phyloP scores from a whole-genome alignment of 1,140 invertebrate genomes.

The Thaumatotibia leucotreta region DNA sequence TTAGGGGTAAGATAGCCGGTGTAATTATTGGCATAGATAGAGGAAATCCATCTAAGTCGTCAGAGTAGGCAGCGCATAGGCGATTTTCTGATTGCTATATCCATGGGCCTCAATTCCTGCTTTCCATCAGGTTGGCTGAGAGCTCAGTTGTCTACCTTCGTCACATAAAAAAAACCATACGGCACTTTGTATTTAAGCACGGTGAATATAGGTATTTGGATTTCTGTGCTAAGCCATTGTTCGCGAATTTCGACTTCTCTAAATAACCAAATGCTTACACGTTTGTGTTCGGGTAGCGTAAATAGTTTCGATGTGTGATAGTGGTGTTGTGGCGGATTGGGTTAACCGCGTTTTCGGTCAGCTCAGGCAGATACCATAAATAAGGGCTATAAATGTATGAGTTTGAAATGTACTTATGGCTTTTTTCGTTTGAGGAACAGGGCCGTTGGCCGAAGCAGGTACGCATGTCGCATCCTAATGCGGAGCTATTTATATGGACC shows the following conservation, averaged over 20 bases:
- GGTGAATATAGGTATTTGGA: constrained; percentile 21
- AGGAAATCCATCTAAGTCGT: no score
- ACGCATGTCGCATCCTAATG: constrained; percentile 5
- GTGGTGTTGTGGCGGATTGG: constrained; percentile 28
- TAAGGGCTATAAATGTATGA: neutral
- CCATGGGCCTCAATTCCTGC: no score
- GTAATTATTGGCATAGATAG: no score
- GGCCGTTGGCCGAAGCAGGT: neutral
- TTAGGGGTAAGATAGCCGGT: no score
- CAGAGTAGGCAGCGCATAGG: no score
- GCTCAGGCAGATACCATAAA: neutral
- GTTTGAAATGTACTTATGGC: neutral
- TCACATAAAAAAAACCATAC: no score
- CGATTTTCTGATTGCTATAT: no score
- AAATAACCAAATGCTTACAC: constrained; percentile 46
- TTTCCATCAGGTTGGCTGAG: no score
- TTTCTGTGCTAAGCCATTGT: constrained; percentile 50
- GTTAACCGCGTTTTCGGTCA: constrained; percentile 28
- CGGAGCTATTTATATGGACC: neutral
- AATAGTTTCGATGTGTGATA: constrained; percentile 56
- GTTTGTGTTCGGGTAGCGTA: constrained; percentile 47
- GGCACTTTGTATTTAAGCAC: constrained; percentile 10
- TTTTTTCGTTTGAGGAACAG: neutral
- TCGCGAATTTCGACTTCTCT: constrained; percentile 36
- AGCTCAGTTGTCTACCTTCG: no score